Percentiles rank a stretch among this genome's conserved stretches.
These are phyloP conservation scores for Equus quagga DNA, from an alignment of 2,113 vertebrate species.

Conservation along the genomic window DNA sequence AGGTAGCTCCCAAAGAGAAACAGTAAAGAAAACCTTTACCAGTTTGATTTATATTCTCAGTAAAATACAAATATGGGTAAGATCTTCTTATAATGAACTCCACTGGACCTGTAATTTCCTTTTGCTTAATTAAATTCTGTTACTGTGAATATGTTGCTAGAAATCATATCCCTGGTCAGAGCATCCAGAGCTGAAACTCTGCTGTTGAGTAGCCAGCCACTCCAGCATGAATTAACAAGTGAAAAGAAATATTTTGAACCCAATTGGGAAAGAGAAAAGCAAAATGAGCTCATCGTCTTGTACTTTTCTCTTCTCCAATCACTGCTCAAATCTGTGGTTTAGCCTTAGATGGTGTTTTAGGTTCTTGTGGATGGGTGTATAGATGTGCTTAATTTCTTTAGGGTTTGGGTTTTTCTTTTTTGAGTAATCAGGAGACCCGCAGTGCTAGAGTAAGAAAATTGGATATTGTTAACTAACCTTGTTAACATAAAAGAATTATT, in stretches of 20 bases:
- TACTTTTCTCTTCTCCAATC: not conserved
- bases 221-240: conserved; percentile 39
- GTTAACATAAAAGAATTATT: not conserved
- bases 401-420: not conserved
- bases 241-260: not conserved
- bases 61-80: conserved; percentile 47
- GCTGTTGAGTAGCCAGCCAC: not conserved
- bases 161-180: conserved; percentile 3
- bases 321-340: not conserved
- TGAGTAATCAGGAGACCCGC: not conserved
- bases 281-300: not conserved
- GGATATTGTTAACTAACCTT: not conserved
- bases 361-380: not conserved
- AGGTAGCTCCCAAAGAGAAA: not conserved
- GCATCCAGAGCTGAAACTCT: not conserved
- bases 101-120: conserved; percentile 14
- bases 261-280: not conserved
- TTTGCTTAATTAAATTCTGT: conserved; percentile 62
- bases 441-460: not conserved
- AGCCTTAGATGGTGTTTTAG: not conserved
- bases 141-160: not conserved
- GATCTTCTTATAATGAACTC: conserved; percentile 57
- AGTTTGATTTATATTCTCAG: conserved; percentile 30
- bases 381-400: not conserved
- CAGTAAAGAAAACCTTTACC: not conserved